Conservation (phyloP, 2,888 invertebrate species). For the Bombyx huttoni region DNA sequence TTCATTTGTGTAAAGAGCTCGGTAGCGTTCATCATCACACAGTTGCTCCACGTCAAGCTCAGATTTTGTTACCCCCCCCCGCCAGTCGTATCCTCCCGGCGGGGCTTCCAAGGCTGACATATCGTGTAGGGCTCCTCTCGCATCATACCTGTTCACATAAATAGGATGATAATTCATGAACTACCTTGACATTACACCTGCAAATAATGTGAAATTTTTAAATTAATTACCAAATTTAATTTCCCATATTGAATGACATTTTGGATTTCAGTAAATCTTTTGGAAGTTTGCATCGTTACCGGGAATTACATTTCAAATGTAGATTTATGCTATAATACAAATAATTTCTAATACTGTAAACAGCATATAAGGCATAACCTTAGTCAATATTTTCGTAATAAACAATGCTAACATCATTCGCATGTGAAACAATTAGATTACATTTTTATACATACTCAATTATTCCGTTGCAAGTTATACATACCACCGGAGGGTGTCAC, state of each 20-base stretch:
- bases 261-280: too few relatives aligned
- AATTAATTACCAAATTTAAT: not conserved
- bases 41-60: conserved; percentile 89
- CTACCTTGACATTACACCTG: not conserved
- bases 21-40: conserved; percentile 96
- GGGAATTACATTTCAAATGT: too few relatives aligned
- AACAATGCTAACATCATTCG: not conserved
- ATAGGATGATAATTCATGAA: not conserved
- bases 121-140: conserved; percentile 92
- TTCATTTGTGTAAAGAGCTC: conserved; percentile 89
- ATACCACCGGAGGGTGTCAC: conserved; percentile 63
- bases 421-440: conserved; percentile 1
- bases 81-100: conserved; percentile 77
- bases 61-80: conserved; percentile 77
- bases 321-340: too few relatives aligned
- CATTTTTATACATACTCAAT: conserved; percentile 34
- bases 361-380: not conserved
- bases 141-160: conserved; percentile 84
- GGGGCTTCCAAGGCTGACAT: conserved; percentile 85
- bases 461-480: conserved; percentile 60
- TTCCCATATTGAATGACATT: not conserved
- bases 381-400: not conserved
- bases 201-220: not conserved
- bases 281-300: too few relatives aligned
- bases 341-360: too few relatives aligned